phyloP scores from a whole-genome alignment of 2,888 invertebrate species.

The Cephus sareptanus region DNA sequence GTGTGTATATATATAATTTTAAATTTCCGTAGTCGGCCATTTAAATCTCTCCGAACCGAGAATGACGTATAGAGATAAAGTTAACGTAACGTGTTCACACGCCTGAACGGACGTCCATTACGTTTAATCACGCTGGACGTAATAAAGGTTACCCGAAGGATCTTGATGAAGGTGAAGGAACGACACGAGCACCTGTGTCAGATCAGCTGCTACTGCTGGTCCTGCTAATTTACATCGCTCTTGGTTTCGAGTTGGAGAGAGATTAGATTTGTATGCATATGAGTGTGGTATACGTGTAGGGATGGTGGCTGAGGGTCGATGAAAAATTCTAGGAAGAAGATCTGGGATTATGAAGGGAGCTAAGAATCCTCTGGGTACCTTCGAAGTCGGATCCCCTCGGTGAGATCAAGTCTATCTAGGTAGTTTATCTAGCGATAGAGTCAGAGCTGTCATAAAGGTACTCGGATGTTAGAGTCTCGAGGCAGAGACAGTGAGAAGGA shows the following conservation, averaged over 20 bases:
- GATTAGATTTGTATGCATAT: background rate
- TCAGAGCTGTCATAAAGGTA: conserved; percentile 1
- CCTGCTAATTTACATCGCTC: background rate
- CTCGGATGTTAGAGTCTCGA: background rate
- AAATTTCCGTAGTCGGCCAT: background rate
- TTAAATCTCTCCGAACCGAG: background rate
- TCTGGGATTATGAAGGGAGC: background rate
- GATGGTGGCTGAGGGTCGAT: background rate
- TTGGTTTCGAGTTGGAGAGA: background rate
- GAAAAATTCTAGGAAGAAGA: background rate
- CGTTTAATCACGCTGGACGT: conserved; percentile 42
- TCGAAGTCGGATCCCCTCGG: background rate
- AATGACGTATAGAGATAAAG: conserved; percentile 11
- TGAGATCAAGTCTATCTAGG: background rate
- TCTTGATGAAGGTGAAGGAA: background rate
- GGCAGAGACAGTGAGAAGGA: background rate
- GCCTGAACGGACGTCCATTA: conserved; percentile 36
- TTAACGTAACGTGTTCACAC: conserved; percentile 40
- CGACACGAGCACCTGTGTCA: background rate
- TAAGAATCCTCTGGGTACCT: background rate
- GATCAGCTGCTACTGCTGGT: background rate
- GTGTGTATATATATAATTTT: background rate
- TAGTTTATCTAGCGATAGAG: conserved; percentile 5
- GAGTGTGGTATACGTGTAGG: background rate
- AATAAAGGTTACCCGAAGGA: conserved; percentile 35